Evolutionary conservation across 1,140 invertebrate species (phyloP).

Genomic region (Drosophila kohkoa): DNA sequence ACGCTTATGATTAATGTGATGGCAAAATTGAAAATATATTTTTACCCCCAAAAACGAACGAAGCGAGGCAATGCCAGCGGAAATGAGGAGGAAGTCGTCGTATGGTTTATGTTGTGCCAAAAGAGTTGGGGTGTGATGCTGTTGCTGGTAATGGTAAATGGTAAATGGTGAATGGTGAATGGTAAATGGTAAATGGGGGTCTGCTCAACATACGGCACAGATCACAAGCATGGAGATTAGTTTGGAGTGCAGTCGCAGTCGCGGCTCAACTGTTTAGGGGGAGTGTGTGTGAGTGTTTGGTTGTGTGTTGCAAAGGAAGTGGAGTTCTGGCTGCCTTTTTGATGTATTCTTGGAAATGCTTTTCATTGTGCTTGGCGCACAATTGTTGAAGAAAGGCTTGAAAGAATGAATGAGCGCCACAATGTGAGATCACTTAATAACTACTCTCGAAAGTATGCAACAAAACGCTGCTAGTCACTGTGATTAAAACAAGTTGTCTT

Average conservation of each 20-base stretch:
- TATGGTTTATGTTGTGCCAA: constrained; percentile 80
- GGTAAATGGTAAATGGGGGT: constrained; percentile 33
- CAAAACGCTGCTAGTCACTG: not conserved
- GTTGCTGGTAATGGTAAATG: constrained; percentile 16
- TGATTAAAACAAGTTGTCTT: not conserved
- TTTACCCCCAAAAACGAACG: constrained; percentile 36
- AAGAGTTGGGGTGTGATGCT: constrained; percentile 64
- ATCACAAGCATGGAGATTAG: constrained; percentile 64
- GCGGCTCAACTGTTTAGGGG: constrained; percentile 26
- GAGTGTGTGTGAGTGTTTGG: constrained; percentile 15
- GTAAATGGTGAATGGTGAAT: constrained; percentile 8
- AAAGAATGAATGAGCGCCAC: constrained; percentile 16
- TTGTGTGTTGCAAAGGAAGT: constrained; percentile 22
- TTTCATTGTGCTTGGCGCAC: constrained; percentile 27
- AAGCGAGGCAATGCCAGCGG: constrained; percentile 42
- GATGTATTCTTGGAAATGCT: constrained; percentile 54
- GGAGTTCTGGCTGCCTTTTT: constrained; percentile 9
- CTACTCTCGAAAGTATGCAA: constrained; percentile 57
- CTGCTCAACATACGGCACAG: constrained; percentile 64
- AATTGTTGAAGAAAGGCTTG: constrained; percentile 21
- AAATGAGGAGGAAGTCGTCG: constrained; percentile 77
- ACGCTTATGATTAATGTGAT: constrained; percentile 77
- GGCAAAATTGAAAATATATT: constrained; percentile 80
- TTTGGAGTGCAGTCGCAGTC: constrained; percentile 34
- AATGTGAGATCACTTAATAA: constrained; percentile 2